These are phyloP conservation scores for Syngnathus acus DNA, from an alignment of 2,797 vertebrate genomes.

Conservation along the genomic window DNA sequence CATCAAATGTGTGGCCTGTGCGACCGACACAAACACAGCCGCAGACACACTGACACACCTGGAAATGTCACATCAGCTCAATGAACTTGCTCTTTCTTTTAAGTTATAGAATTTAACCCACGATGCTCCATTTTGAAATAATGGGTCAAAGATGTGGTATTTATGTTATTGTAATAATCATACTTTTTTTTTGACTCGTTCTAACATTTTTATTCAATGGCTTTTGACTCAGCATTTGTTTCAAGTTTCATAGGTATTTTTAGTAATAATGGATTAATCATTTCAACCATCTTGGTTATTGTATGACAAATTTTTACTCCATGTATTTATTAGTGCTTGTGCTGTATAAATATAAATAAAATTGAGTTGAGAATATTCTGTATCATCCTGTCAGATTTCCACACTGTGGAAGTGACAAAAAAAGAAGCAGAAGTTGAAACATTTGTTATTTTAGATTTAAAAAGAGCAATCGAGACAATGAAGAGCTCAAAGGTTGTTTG, in stretches of 20 bases:
- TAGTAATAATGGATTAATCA: too few relatives aligned
- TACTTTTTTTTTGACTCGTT: too few relatives aligned
- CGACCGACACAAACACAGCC: conserved; percentile 13
- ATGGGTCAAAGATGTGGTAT: not conserved
- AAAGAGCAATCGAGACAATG: not conserved
- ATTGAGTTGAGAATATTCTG: not conserved
- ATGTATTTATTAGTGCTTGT: too few relatives aligned
- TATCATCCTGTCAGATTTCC: not conserved
- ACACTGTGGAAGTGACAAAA: not conserved
- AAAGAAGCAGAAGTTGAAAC: not conserved
- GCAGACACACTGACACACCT: not conserved
- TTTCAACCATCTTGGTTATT: too few relatives aligned
- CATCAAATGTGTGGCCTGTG: conserved; percentile 8
- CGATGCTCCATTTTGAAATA: not conserved
- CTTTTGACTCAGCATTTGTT: too few relatives aligned
- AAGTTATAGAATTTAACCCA: too few relatives aligned
- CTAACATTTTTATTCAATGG: too few relatives aligned
- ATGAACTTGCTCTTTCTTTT: not conserved
- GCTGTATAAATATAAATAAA: too few relatives aligned
- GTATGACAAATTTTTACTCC: too few relatives aligned
- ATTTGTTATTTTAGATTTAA: not conserved
- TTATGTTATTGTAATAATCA: not conserved
- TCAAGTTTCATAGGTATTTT: too few relatives aligned
- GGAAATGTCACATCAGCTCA: conserved; percentile 2
- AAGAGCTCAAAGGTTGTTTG: not conserved